Evolutionary conservation across 2,113 vertebrate species (phyloP).

Genomic region (Tamias sibiricus): DNA sequence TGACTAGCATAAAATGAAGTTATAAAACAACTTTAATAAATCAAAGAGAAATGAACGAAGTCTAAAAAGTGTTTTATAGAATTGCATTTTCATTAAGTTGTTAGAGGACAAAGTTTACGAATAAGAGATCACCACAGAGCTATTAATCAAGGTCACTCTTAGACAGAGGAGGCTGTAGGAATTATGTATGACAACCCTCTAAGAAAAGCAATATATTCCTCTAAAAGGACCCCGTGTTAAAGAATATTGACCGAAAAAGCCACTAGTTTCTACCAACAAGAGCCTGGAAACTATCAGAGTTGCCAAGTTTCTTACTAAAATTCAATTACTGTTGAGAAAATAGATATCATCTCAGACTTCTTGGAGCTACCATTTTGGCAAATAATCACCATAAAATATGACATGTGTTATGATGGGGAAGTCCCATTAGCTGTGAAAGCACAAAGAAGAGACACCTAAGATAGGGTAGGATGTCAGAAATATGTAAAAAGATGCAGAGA

Average conservation of each 20-base stretch:
- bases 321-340: background rate
- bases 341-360: background rate
- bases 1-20: constrained; percentile 30
- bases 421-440: background rate
- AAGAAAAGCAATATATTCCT: background rate
- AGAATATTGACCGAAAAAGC: no score
- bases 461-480: background rate
- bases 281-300: background rate
- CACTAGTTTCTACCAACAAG: no score
- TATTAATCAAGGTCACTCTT: background rate
- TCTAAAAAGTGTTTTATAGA: constrained; percentile 7
- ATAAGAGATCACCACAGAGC: background rate
- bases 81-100: constrained; percentile 27
- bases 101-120: background rate
- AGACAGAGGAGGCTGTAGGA: background rate
- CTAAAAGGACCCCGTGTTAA: background rate
- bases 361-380: background rate
- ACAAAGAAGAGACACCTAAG: background rate
- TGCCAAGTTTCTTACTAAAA: background rate
- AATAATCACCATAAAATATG: background rate
- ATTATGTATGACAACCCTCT: background rate
- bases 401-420: background rate
- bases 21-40: constrained; percentile 53
- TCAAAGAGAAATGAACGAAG: constrained; percentile 43
- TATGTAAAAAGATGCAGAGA: background rate